Percentiles rank a stretch among this genome's conserved stretches.
These are phyloP conservation scores for Nymphalis urticae DNA, from an alignment of 2,888 invertebrate genomes.

Conservation along the genomic window DNA sequence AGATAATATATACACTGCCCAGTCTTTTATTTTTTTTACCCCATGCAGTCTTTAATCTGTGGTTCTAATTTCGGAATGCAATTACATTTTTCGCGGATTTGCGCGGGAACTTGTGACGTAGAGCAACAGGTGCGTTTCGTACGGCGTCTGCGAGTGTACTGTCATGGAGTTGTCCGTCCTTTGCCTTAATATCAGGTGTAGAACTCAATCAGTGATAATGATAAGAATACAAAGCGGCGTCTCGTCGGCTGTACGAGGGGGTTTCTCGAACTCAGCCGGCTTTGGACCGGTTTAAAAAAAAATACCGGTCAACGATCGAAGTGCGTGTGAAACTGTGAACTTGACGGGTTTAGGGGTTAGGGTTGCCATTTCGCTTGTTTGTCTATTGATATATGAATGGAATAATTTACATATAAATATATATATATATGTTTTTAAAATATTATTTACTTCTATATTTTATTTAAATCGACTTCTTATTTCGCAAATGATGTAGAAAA, in stretches of 20 bases:
- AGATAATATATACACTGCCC: slow-evolving; percentile 55
- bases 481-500: too few species aligned
- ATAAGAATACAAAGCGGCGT: slow-evolving; percentile 50
- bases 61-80: slow-evolving; percentile 33
- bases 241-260: slow-evolving; percentile 35
- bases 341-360: slow-evolving; percentile 28
- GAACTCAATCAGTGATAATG: slow-evolving; percentile 67
- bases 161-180: slow-evolving; percentile 52
- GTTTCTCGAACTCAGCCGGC: slow-evolving; percentile 39
- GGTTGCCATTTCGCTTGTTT: slow-evolving; percentile 26
- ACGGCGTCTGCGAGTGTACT: slow-evolving; percentile 55
- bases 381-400: neutral
- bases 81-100: slow-evolving; percentile 47
- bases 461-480: too few species aligned
- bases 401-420: neutral
- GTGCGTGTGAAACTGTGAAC: slow-evolving; percentile 38
- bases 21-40: slow-evolving; percentile 41
- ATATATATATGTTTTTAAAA: neutral
- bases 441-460: too few species aligned
- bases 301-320: slow-evolving; percentile 50
- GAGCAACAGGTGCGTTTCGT: slow-evolving; percentile 50
- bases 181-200: slow-evolving; percentile 67
- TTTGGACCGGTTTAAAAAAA: slow-evolving; percentile 51
- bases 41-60: slow-evolving; percentile 49
- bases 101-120: slow-evolving; percentile 40